phyloP scores from a whole-genome alignment of 2,113 vertebrate genomes.

The Castor canadensis region DNA sequence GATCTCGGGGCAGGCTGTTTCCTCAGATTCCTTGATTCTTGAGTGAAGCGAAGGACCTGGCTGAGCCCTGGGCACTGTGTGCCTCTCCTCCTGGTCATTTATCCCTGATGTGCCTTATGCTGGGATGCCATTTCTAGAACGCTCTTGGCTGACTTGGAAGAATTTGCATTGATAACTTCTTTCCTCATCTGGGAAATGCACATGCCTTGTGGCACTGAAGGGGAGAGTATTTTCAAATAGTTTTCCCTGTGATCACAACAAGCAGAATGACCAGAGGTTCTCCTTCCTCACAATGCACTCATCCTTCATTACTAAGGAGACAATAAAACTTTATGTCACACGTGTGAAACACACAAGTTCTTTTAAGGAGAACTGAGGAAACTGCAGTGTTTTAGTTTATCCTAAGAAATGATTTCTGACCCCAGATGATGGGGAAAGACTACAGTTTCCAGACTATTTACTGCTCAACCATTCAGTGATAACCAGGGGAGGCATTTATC shows the following conservation, averaged over 20 bases:
- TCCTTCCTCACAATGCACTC: not conserved
- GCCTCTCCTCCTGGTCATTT: constrained; percentile 43
- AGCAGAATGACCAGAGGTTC: not conserved
- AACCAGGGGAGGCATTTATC: not conserved
- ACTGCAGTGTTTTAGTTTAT: not conserved
- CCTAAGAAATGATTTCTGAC: constrained; percentile 9
- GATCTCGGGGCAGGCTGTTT: constrained; percentile 42
- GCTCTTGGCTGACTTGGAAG: not conserved
- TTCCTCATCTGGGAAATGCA: not conserved
- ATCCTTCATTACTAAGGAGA: not conserved
- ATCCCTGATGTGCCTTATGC: constrained; percentile 47
- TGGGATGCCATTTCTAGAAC: constrained; percentile 47
- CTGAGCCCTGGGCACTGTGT: not conserved
- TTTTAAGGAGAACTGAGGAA: constrained; percentile 14
- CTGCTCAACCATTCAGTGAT: not conserved
- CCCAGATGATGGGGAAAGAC: not conserved
- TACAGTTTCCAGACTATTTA: accelerated
- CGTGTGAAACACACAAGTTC: not conserved
- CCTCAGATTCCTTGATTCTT: constrained; percentile 66
- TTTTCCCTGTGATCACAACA: not conserved
- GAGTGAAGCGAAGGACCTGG: constrained; percentile 58
- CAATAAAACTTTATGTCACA: not conserved
- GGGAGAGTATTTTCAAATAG: not conserved
- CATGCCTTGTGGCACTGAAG: not conserved
- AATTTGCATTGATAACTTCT: not conserved